Percentiles rank a stretch among this genome's conserved stretches.
phyloP scores from a whole-genome alignment of 2,888 invertebrate genomes.

The Morpho deidamia region DNA sequence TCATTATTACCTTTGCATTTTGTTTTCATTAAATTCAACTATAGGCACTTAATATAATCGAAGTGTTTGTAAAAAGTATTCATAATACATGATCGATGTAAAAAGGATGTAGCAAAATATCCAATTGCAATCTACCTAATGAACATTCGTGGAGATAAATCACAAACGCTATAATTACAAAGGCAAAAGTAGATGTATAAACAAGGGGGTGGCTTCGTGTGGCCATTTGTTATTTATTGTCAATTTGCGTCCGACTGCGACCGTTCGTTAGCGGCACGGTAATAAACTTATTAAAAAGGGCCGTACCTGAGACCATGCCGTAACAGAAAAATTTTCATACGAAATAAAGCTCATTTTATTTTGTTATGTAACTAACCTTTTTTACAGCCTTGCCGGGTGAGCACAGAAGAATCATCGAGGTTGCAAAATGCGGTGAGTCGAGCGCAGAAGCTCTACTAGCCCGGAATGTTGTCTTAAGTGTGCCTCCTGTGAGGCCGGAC shows the following conservation, averaged over 20 bases:
- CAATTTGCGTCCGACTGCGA: slow-evolving; percentile 50
- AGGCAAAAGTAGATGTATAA: slow-evolving; percentile 31
- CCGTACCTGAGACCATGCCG: slow-evolving; percentile 34
- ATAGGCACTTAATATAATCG: neutral
- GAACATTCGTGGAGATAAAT: slow-evolving; percentile 23
- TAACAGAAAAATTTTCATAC: slow-evolving; percentile 13
- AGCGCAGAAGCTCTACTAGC: too few species aligned
- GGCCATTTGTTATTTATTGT: slow-evolving; percentile 60
- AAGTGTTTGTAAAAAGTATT: neutral
- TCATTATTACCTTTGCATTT: too few species aligned
- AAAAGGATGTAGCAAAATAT: slow-evolving; percentile 8
- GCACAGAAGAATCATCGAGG: too few species aligned
- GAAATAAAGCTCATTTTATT: neutral
- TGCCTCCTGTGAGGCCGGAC: too few species aligned
- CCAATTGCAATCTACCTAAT: slow-evolving; percentile 14
- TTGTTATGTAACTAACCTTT: too few species aligned
- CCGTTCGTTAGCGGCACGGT: slow-evolving; percentile 51
- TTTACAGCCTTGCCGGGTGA: too few species aligned
- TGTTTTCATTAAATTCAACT: neutral
- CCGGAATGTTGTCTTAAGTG: too few species aligned
- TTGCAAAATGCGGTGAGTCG: too few species aligned
- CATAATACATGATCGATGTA: slow-evolving; percentile 4
- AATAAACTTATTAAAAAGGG: slow-evolving; percentile 55
- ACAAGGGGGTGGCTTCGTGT: slow-evolving; percentile 40
- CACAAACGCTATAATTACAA: slow-evolving; percentile 25